A percentile compares a stretch with the other conserved stretches of the same genome.
These are phyloP conservation scores for Zygaena filipendulae DNA, from an alignment of 2,888 invertebrate species.

Conservation along the genomic window DNA sequence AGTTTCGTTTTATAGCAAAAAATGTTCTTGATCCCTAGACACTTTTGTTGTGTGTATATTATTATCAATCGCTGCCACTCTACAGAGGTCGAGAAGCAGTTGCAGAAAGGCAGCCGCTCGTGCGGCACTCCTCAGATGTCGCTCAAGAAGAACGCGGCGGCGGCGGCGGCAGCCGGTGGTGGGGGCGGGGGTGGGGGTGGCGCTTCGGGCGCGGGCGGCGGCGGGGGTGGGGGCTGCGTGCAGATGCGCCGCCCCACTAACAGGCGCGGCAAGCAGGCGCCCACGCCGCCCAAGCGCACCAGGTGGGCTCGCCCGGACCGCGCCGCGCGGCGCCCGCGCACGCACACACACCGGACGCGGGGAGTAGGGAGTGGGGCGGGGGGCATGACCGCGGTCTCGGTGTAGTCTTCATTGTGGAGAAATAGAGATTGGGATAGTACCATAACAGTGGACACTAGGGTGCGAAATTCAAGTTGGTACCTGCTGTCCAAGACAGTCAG, in stretches of 20 bases:
- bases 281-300: constrained; percentile 95
- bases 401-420: too few species aligned
- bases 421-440: too few species aligned
- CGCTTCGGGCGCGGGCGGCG: constrained; percentile 68
- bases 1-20: too few species aligned
- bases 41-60: too few species aligned
- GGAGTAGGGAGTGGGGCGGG: background rate
- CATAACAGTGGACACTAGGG: too few species aligned
- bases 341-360: background rate
- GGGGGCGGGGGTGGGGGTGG: constrained; percentile 7
- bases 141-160: constrained; percentile 28
- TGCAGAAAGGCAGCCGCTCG: constrained; percentile 72
- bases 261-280: constrained; percentile 92
- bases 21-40: too few species aligned
- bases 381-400: too few species aligned
- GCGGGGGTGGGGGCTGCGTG: constrained; percentile 76
- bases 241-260: constrained; percentile 89
- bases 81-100: constrained; percentile 93
- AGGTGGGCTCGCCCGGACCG: constrained; percentile 66
- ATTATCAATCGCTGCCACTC: too few species aligned
- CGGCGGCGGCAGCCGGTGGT: constrained; percentile 9
- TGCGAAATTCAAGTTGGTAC: too few species aligned
- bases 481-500: too few species aligned
- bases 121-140: constrained; percentile 69
- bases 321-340: too few species aligned